phyloP scores from a whole-genome alignment of 2,888 invertebrate genomes.

The Brachylomia viminalis region DNA sequence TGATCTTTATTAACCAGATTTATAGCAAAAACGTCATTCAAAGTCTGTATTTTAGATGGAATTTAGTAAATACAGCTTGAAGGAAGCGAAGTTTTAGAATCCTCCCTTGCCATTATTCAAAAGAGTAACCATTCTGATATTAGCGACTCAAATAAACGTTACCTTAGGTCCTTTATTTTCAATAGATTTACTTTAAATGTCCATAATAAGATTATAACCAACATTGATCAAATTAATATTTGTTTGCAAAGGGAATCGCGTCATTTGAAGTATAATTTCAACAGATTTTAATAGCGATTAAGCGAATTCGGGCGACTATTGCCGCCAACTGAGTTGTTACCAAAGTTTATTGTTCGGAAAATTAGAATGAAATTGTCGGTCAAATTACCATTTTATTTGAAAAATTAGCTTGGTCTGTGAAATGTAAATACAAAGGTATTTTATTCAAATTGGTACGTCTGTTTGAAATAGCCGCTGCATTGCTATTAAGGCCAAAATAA shows the following conservation, averaged over 20 bases:
- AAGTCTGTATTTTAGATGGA: not conserved
- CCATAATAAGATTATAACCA: constrained; percentile 45
- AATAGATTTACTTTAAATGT: constrained; percentile 40
- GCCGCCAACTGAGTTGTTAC: constrained; percentile 42
- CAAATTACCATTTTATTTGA: constrained; percentile 26
- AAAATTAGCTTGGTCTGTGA: constrained; percentile 10
- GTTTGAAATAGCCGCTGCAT: constrained; percentile 11
- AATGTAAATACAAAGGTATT: constrained; percentile 7
- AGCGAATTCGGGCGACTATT: constrained; percentile 27
- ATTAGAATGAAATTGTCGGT: constrained; percentile 40
- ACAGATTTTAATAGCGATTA: constrained; percentile 43
- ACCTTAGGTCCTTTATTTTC: constrained; percentile 32
- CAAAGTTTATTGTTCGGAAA: constrained; percentile 50
- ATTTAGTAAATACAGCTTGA: constrained; percentile 16
- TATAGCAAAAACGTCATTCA: not conserved
- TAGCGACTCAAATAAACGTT: constrained; percentile 41
- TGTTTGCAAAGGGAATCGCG: constrained; percentile 39
- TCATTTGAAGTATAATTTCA: constrained; percentile 52
- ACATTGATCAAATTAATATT: constrained; percentile 59
- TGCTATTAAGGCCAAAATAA: constrained; percentile 26
- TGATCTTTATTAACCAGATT: not conserved
- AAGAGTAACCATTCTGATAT: constrained; percentile 43
- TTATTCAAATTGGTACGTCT: constrained; percentile 14
- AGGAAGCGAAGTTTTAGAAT: constrained; percentile 21
- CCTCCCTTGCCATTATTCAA: constrained; percentile 17